phyloP scores from a whole-genome alignment of 2,797 vertebrate species.

The Semaprochilodus insignis region DNA sequence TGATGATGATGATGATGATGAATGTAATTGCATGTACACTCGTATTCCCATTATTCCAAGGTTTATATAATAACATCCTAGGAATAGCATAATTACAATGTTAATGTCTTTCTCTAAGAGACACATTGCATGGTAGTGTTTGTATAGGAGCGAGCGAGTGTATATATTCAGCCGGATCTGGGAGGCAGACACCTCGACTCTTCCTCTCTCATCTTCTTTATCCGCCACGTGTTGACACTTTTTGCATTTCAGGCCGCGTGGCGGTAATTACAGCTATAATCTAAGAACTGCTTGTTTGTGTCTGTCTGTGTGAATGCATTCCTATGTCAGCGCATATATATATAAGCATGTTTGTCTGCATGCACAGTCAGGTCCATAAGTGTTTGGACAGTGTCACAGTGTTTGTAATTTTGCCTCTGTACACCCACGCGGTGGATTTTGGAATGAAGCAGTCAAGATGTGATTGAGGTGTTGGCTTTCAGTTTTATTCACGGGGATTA shows the following conservation, averaged over 20 bases:
- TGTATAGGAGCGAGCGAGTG: background rate
- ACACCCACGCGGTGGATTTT: too few relatives aligned
- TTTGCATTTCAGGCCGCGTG: conserved; percentile 30
- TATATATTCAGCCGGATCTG: conserved; percentile 1
- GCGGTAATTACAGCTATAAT: conserved; percentile 20
- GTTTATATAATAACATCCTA: background rate
- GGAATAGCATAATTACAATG: background rate
- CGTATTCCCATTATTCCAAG: background rate
- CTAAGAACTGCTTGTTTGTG: conserved; percentile 11
- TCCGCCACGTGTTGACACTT: conserved; percentile 9
- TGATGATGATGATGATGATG: background rate
- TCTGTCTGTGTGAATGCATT: background rate
- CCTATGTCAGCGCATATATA: background rate
- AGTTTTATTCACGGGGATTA: too few relatives aligned
- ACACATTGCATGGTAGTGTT: background rate
- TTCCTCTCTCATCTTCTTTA: conserved; percentile 15
- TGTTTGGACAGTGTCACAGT: too few relatives aligned
- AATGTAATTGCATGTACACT: background rate
- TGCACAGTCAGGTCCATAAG: too few relatives aligned
- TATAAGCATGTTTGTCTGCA: background rate
- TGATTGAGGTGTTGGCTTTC: too few relatives aligned
- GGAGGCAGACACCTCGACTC: background rate
- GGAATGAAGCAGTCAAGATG: too few relatives aligned
- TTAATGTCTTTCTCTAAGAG: background rate
- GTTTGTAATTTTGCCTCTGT: too few relatives aligned